A percentile compares a stretch with the other conserved stretches of the same genome.
Conservation (phyloP, 2,888 invertebrate genomes). For the Hofmannophila pseudospretella region DNA sequence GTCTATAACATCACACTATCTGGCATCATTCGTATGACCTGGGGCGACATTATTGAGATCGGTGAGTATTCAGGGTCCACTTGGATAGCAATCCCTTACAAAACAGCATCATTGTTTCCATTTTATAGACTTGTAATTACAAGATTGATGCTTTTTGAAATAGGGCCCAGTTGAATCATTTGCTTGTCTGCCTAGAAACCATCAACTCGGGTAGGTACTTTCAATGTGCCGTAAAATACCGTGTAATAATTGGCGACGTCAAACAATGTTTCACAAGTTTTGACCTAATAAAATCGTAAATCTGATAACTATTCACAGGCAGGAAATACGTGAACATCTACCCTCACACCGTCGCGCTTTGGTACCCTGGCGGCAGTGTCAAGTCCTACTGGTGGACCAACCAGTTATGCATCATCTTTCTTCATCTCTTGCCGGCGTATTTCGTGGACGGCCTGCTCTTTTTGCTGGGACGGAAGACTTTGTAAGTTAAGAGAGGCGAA, state of each 20-base stretch:
- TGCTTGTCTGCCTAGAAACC: too few species aligned
- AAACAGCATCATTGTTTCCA: too few species aligned
- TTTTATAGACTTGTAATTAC: too few species aligned
- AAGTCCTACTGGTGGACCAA: constrained; percentile 83
- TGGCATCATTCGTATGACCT: constrained; percentile 85
- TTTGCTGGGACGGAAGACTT: constrained; percentile 84
- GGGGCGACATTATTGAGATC: constrained; percentile 88
- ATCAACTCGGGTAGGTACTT: too few species aligned
- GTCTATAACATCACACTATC: constrained; percentile 90
- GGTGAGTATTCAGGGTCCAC: too few species aligned
- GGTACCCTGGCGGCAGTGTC: constrained; percentile 87
- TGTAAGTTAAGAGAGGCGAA: too few species aligned
- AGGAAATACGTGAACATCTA: constrained; percentile 79
- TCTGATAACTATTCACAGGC: constrained; percentile 46
- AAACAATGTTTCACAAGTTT: too few species aligned
- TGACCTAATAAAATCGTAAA: too few species aligned
- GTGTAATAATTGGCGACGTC: too few species aligned
- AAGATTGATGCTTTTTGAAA: too few species aligned
- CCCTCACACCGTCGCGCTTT: constrained; percentile 85
- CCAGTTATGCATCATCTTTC: constrained; percentile 80
- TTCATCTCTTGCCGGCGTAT: constrained; percentile 87
- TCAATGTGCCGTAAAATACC: too few species aligned
- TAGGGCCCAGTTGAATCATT: too few species aligned
- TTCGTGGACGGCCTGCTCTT: constrained; percentile 83
- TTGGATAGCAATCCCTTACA: background rate